A percentile compares a stretch with the other conserved stretches of the same genome.
phyloP scores from a whole-genome alignment of 2,113 vertebrate species.

The Lasiurus borealis region DNA sequence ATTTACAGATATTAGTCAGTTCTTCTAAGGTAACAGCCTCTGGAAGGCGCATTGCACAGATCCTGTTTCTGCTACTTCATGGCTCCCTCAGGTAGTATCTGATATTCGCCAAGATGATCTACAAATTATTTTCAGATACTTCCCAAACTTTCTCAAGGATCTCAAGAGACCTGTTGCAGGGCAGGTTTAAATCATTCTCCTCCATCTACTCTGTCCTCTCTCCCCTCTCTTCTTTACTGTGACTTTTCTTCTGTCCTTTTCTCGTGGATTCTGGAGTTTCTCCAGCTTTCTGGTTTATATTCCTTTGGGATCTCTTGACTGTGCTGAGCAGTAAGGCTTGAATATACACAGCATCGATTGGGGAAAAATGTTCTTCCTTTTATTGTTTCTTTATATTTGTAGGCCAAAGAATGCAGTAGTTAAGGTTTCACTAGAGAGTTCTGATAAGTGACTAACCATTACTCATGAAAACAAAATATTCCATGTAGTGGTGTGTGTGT shows the following conservation, averaged over 20 bases:
- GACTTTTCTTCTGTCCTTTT: background rate
- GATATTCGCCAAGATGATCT: background rate
- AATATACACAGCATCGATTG: background rate
- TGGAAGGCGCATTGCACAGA: background rate
- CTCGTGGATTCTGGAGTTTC: background rate
- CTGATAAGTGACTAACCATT: background rate
- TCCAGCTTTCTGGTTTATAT: background rate
- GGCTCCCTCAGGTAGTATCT: background rate
- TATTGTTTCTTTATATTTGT: background rate
- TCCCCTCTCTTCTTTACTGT: background rate
- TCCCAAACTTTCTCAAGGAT: slow-evolving; percentile 9
- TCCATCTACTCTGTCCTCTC: background rate
- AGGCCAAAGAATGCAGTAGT: background rate
- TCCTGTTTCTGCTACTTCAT: background rate
- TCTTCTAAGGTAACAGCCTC: background rate
- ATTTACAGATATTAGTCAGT: too few species aligned
- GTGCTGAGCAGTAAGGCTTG: background rate
- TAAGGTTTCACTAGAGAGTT: background rate
- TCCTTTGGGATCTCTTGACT: background rate
- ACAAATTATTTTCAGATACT: background rate
- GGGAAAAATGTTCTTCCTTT: background rate
- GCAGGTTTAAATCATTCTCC: background rate
- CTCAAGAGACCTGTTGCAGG: background rate
- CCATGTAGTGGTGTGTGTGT: too few species aligned
- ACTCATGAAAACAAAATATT: slow-evolving; percentile 7